Base-by-base conservation (phyloP, 1,140 invertebrate species). In the Zeugodacus cucurbitae region DNA sequence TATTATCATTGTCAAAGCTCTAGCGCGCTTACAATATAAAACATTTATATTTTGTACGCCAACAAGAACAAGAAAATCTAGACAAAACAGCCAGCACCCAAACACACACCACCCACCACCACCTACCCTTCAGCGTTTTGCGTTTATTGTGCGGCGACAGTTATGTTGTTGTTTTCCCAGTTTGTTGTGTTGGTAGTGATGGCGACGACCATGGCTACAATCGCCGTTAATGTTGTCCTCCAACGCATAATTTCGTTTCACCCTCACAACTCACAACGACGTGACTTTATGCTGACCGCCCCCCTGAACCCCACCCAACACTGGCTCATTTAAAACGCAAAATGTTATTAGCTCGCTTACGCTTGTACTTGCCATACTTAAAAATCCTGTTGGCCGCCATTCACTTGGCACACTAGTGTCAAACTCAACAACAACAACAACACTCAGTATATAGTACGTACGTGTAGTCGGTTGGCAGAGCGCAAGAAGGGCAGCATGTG, bases 311-410 rank as follows among this genome's bases (percentile, higher is more conserved):
- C 29, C 64, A n/a, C n/a, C 48, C 2, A 20, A 32, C 17, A 10
- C 26, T 20, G 10, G 32, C 26, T 32, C 26, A 29, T 17, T 70
- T 70, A 70, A 29, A 70, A 70, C 32, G 64, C 64, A 70, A 70
- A 70, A 34, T 70, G 64, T 48, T 48, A 26, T 48, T 26, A 82
- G 41, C 41, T 29, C n/a, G 74, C 44, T 48, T 82, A 22, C n/a
- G 74, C 41, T 54, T 29, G 48, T 41, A 29, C 37, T 37, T 34
- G 70, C 70, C 70, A 74, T 44, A 41, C 22, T 41, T 32, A 29
- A 29, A 74, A 74, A 74, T 74, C 70, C 70, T 74, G 44, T 82
- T 54, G 74, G 41, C 44, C 74, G 74, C 74, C 74, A 44, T 48
- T 82, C 74, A 82, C 74, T 82, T 82, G 74, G 22, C 44, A 48